These are phyloP conservation scores for Ophonus ardosiacus DNA, from an alignment of 2,888 invertebrate genomes.

Conservation along the genomic window DNA sequence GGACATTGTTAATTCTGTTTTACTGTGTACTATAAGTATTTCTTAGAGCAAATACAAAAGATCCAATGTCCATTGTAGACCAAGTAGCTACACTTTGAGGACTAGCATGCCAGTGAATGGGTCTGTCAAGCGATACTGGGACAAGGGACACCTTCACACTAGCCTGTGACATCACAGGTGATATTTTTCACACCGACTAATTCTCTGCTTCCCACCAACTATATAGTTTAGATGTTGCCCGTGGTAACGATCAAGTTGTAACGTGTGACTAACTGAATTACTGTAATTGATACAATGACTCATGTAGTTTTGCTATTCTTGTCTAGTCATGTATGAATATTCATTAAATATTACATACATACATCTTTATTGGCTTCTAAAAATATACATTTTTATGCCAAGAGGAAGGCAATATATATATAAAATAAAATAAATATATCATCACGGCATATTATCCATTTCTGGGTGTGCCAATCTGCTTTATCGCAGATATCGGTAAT, in stretches of 20 bases:
- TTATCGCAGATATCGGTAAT: too few relatives aligned
- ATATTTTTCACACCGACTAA: conserved; percentile 36
- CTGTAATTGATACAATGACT: background rate
- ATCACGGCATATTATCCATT: too few relatives aligned
- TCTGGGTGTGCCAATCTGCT: too few relatives aligned
- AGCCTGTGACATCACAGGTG: conserved; percentile 27
- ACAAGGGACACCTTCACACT: background rate
- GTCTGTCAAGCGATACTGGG: background rate
- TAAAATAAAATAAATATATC: too few relatives aligned
- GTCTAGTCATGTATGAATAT: background rate
- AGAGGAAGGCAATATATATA: too few relatives aligned
- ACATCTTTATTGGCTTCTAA: too few relatives aligned
- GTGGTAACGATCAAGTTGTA: conserved; percentile 16
- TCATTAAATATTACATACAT: too few relatives aligned
- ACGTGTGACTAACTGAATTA: background rate
- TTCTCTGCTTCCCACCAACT: background rate
- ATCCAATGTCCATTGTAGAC: background rate
- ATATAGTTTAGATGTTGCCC: background rate
- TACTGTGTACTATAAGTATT: background rate
- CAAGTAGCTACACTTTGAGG: background rate
- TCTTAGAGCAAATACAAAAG: background rate
- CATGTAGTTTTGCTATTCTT: background rate
- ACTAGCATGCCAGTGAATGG: background rate
- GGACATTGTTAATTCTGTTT: background rate
- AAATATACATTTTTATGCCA: too few relatives aligned